These are phyloP conservation scores for Lepidothrix coronata DNA, from an alignment of 2,113 vertebrate genomes.

Conservation along the genomic window DNA sequence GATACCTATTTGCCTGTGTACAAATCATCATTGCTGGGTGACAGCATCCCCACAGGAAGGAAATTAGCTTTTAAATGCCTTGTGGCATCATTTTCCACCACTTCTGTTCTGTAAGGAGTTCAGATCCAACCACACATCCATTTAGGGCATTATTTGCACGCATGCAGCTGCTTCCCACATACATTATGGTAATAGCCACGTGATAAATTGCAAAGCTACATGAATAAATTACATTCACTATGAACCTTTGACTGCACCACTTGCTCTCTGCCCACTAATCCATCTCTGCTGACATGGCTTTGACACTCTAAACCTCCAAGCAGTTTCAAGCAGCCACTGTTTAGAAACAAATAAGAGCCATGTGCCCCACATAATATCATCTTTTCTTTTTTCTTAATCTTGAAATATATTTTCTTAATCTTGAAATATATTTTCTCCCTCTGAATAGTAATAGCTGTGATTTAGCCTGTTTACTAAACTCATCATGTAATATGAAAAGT, in stretches of 20 bases:
- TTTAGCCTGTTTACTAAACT: background rate
- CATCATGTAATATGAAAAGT: background rate
- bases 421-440: background rate
- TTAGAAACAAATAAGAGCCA: constrained; percentile 19
- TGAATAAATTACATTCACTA: constrained; percentile 50
- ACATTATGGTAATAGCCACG: constrained; percentile 32
- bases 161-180: constrained; percentile 2
- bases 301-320: background rate
- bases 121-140: constrained; percentile 12
- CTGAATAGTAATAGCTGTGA: background rate
- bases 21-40: background rate
- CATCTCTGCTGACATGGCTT: constrained; percentile 1
- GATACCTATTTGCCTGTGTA: background rate
- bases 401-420: background rate
- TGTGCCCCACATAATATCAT: background rate
- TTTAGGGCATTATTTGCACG: constrained; percentile 9
- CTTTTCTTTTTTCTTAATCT: background rate
- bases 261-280: constrained; percentile 49
- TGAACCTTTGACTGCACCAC: constrained; percentile 39
- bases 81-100: background rate
- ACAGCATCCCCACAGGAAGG: constrained; percentile 14
- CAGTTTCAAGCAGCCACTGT: constrained; percentile 9
- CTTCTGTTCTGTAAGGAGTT: background rate
- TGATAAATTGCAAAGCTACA: background rate
- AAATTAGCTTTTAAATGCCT: constrained; percentile 31